Base-by-base conservation (phyloP, 2,113 vertebrate genomes). In the Eclectus roratus region DNA sequence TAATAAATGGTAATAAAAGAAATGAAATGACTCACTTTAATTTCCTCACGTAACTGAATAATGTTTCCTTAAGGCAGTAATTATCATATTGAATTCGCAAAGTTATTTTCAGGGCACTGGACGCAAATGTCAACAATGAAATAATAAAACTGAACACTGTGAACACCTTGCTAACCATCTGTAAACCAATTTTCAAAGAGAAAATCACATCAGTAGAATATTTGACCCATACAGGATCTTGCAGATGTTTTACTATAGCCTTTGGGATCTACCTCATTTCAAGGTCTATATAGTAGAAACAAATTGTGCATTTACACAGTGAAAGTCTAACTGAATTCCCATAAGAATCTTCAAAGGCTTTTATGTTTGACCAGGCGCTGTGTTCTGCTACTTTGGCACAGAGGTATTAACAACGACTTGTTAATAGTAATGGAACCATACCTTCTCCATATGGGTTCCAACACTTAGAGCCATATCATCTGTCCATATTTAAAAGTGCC, bases 361-460 rank as follows among this genome's bases (percentile, higher is more conserved):
- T 98, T 97, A 91, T 97, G 94, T 97, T 94, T 97, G 95, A 96
- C 91, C 79, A 96, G 95, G 76, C 93, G 6, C 93, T 95, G 88
- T 95, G 96, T 97, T 97, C 97, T 98, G 97, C 95, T 97, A 74
- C 97, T 97, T 98, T 97, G 93, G 95, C 96, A 98, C 95, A 43
- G 93, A 98, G 96, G 91, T 97, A 98, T 98, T 97, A 97, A 97
- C 96, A 97, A 84, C 24, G 73, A 95, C 79, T 93, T 80, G 93
- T 97, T 97, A 96, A 96, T 91, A 97, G 91, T 89, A 94, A 91
- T 84, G 91, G 92, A 97, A 69, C 58, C 95, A 97, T 96, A 90
- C 94, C 85, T 96, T 95, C 81, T 91, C 96, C 97, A 98, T 95
- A 96, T 98, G 98, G 94, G 76, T 85, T 96, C 89, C 89, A 94